Percentiles rank a stretch among this genome's conserved stretches.
Conservation (phyloP, 2,888 invertebrate genomes). For the Leucozona laternaria region DNA sequence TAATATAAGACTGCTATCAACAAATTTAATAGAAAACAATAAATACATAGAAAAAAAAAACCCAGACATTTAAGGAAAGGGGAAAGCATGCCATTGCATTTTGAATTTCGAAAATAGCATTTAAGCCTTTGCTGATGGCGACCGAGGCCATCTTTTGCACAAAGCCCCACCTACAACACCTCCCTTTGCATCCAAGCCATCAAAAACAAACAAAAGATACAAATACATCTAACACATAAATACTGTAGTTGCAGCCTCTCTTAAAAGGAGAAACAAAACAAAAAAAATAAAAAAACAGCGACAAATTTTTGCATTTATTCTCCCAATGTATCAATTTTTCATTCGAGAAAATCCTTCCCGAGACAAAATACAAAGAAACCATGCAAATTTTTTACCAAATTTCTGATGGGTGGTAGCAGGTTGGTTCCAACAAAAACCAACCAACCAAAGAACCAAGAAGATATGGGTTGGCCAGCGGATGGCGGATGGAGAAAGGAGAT, state of each 20-base stretch:
- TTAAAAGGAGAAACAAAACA: background rate
- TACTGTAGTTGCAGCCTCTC: background rate
- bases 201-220: slow-evolving; percentile 15
- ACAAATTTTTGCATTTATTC: slow-evolving; percentile 60
- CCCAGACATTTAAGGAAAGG: background rate
- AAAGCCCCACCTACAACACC: background rate
- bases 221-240: background rate
- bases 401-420: background rate
- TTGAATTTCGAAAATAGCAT: slow-evolving; percentile 20
- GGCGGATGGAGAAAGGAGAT: slow-evolving; percentile 21
- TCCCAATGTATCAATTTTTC: slow-evolving; percentile 52
- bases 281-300: slow-evolving; percentile 1
- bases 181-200: background rate
- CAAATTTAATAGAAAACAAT: background rate
- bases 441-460: too few relatives aligned
- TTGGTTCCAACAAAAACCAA: background rate
- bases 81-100: slow-evolving; percentile 29
- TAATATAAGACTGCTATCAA: too few relatives aligned
- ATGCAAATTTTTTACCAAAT: slow-evolving; percentile 4
- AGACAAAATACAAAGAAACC: background rate
- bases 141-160: slow-evolving; percentile 16
- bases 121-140: slow-evolving; percentile 22
- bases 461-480: background rate
- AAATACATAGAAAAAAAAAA: background rate
- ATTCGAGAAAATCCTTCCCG: slow-evolving; percentile 24